Base-by-base conservation (phyloP, 2,113 vertebrate species). In the Semnornis frantzii region DNA sequence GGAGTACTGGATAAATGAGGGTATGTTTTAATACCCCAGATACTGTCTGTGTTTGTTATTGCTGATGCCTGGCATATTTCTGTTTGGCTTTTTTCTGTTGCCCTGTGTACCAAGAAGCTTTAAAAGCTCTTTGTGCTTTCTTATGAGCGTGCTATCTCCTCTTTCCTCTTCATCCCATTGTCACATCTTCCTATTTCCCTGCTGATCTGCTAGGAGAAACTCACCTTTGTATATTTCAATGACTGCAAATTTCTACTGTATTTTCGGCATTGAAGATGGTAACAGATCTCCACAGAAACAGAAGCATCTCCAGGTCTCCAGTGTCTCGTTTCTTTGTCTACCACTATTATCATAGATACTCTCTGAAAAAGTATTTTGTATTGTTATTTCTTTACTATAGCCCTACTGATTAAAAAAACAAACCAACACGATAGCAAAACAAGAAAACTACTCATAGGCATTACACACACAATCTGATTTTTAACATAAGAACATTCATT, bases 61-160 rank as follows among this genome's bases (percentile, higher is more conserved):
- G 76, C 71, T 91, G 73, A 79, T 52, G 33, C 64, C 72, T 85
- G 85, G 17, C 59, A 25, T 70, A 74, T 77, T 75, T 63, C n/a
- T 28, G 24, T 64, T 82, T 72, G n/a, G 21, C 37, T 68, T 82
- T 33, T 78, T 93, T 82, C 60, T 91, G 82, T 70, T 28, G 17
- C 80, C 30, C 3, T 1, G 84, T 79, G 3, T 25, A 81, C 92
- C 24, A 46, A 52, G 54, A 39, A 79, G 24, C 31, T 59, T 82
- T n/a, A 71, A 91, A 89, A 89, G 55, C 42, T 14, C 20, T 90
- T 73, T 30, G 17, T 50, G 19, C 37, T 76, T 92, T 52, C 60
- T 81, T 87, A n/a, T 0, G 6, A 87, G 62, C 0, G 0, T 66
- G 55, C 52, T 1, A 0, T 65, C 86, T 89, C 46, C 66, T 16